These are phyloP conservation scores for Oreochromis grahami DNA, from an alignment of 2,797 vertebrate genomes.

Conservation along the genomic window DNA sequence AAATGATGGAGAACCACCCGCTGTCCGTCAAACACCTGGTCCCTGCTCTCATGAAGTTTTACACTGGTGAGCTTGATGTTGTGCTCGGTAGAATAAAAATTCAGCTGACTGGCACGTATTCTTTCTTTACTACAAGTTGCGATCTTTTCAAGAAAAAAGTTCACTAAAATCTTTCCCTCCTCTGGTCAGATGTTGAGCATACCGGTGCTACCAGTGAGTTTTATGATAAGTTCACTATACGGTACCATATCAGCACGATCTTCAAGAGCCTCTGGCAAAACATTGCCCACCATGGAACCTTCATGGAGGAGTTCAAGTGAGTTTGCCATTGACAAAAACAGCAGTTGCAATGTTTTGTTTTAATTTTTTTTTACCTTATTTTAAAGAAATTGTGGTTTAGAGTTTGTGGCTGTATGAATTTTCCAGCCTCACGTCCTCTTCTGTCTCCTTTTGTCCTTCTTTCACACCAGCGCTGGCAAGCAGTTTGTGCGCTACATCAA, in stretches of 20 bases:
- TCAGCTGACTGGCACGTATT: neutral
- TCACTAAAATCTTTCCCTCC: neutral
- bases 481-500: conserved; percentile 99
- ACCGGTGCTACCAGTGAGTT: conserved; percentile 98
- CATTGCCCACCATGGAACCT: conserved; percentile 94
- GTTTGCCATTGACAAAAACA: conserved; percentile 50
- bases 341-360: neutral
- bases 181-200: conserved; percentile 89
- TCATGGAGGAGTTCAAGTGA: conserved; percentile 99
- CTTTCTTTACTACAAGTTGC: neutral
- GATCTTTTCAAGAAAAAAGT: neutral
- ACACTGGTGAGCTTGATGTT: conserved; percentile 82
- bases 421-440: neutral
- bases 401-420: accelerated
- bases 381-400: neutral
- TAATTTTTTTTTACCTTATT: accelerated
- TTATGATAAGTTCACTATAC: conserved; percentile 99
- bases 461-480: conserved; percentile 87
- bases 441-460: neutral
- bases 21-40: conserved; percentile 92
- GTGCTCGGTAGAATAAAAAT: neutral
- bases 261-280: conserved; percentile 99
- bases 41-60: conserved; percentile 99
- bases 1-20: conserved; percentile 98
- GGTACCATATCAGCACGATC: conserved; percentile 99